Evolutionary conservation across 2,888 invertebrate species (phyloP).

Genomic region (Meghimatium bilineatum): DNA sequence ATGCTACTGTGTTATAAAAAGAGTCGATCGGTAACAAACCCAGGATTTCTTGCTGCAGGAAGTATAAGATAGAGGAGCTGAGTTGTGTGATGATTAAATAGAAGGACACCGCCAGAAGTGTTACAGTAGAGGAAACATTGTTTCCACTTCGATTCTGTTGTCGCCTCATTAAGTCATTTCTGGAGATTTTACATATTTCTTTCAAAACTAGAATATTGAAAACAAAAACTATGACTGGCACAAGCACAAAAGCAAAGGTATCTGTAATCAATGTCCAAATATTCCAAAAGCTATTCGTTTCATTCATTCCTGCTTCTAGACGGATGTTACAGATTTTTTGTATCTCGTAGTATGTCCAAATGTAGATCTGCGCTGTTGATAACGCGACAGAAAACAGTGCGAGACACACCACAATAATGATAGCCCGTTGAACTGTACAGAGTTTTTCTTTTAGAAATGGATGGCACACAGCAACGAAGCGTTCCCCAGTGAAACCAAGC

Average conservation of each 20-base stretch:
- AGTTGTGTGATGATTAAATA: conserved; percentile 71
- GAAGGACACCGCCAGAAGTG: conserved; percentile 71
- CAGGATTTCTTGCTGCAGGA: conserved; percentile 54
- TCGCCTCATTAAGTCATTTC: conserved; percentile 52
- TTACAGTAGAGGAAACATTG: conserved; percentile 67
- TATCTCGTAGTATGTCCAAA: conserved; percentile 61
- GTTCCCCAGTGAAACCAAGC: conserved; percentile 70
- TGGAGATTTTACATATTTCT: conserved; percentile 65
- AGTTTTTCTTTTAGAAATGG: conserved; percentile 65
- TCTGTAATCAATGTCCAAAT: conserved; percentile 68
- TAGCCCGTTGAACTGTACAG: conserved; percentile 65
- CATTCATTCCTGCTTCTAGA: conserved; percentile 47
- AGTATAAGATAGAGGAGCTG: conserved; percentile 67
- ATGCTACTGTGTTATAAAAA: no score
- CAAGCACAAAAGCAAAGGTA: conserved; percentile 59
- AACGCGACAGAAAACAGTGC: conserved; percentile 53
- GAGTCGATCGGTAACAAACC: no score
- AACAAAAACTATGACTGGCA: conserved; percentile 64
- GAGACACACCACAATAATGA: conserved; percentile 55
- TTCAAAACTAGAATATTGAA: conserved; percentile 68
- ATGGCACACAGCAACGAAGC: conserved; percentile 66
- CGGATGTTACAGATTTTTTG: conserved; percentile 55
- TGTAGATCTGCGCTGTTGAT: conserved; percentile 62
- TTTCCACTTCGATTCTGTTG: conserved; percentile 51
- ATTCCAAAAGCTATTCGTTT: conserved; percentile 53